Evolutionary conservation across 1,140 invertebrate species (phyloP).

Genomic region (Vanessa tameamea): DNA sequence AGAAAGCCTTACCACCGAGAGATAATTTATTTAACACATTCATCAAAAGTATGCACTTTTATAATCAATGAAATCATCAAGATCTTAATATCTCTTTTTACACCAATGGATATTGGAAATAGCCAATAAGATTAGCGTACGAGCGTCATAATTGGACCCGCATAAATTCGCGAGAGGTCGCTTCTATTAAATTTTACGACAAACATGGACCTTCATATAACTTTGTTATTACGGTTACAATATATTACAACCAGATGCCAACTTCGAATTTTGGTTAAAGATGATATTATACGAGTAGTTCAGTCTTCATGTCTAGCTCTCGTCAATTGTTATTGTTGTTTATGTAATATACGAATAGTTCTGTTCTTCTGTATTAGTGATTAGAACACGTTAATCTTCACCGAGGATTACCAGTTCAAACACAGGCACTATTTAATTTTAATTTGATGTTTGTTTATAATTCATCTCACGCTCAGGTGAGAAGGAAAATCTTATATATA

Average conservation of each 20-base stretch:
- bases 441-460: no score
- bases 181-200: slow-evolving; percentile 76
- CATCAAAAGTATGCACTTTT: background rate
- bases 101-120: slow-evolving; percentile 36
- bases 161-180: slow-evolving; percentile 65
- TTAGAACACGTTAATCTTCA: no score
- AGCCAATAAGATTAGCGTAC: slow-evolving; percentile 53
- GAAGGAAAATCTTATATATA: no score
- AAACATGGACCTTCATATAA: slow-evolving; percentile 70
- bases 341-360: no score
- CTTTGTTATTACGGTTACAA: slow-evolving; percentile 74
- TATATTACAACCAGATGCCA: slow-evolving; percentile 61
- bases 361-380: no score
- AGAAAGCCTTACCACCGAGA: no score
- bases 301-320: slow-evolving; percentile 6
- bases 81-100: slow-evolving; percentile 10
- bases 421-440: no score
- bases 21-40: background rate
- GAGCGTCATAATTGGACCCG: slow-evolving; percentile 54
- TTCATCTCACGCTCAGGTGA: no score
- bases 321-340: slow-evolving; percentile 1
- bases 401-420: no score
- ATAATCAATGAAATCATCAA: background rate
- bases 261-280: slow-evolving; percentile 43
- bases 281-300: slow-evolving; percentile 31